Evolutionary conservation across 2,113 vertebrate genomes (phyloP), one percentile per base, ranked within the genome.

Genomic region (Embiotoca jacksoni): DNA sequence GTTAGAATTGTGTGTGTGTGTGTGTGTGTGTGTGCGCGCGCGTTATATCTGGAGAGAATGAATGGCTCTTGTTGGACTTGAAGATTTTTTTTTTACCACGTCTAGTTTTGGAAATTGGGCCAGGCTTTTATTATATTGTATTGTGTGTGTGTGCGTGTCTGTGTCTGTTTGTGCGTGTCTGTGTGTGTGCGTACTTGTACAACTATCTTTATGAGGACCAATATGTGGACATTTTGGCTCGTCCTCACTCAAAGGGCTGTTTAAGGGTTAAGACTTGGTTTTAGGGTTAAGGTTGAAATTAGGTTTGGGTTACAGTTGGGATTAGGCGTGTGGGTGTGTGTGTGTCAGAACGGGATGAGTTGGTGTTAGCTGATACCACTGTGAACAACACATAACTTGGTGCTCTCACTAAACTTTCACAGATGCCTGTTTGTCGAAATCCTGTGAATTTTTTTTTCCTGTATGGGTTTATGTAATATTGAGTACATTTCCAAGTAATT

Each of bases 101-200:
- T n/a, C 44, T 36, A 0, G 49, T 80, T 87, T 87, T 62, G 11
- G 35, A 57, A 85, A 87, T 41, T 33, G 35, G 54, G 54, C 15
- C 16, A 35, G 57, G 31, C 13, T 78, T 72, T 74, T 64, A 53
- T 14, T 63, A 16, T 39, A 47, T 55, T 33, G 33, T 16, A 53
- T 23, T 23, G 23, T 23, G 23, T 23, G 23, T 23, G 23, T 23
- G 23, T 23, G 23, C 23, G 37, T 33, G 41, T 44, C 5, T 44
- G 41, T 5, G 41, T 50, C 3, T n/a, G 47, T 2, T 35, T 68
- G 31, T 70, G 68, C 50, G 62, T 73, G 35, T 36, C 49, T 23
- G 33, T 33, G 50, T 57, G 54, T 54, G 63, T 52, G 53, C 47
- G 54, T 58, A 23, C 23, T 23, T 23, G 23, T 23, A 23, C 23